Evolutionary conservation across 2,113 vertebrate genomes (phyloP).

Genomic region (Pungitius pungitius): DNA sequence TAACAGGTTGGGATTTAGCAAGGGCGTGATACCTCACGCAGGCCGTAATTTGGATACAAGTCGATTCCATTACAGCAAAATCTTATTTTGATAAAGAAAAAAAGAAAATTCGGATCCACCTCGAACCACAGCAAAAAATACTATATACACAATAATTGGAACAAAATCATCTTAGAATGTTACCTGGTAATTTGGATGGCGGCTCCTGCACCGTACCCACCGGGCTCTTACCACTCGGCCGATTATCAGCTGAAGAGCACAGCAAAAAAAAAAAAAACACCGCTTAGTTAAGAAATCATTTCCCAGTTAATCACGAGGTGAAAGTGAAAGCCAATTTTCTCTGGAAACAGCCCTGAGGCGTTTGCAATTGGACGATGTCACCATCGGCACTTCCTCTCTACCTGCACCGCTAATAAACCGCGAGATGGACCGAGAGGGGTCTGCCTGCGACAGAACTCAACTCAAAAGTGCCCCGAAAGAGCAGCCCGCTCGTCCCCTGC

Average conservation of each 20-base stretch:
- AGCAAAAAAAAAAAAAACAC: constrained; percentile 31
- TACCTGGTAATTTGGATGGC: constrained; percentile 87
- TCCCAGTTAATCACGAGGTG: background rate
- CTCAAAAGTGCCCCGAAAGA: constrained; percentile 33
- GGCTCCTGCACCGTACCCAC: constrained; percentile 89
- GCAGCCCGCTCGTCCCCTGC: constrained; percentile 33
- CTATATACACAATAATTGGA: background rate
- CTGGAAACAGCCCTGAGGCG: constrained; percentile 25
- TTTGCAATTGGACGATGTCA: constrained; percentile 21
- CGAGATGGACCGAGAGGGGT: constrained; percentile 28
- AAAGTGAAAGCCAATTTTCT: constrained; percentile 15
- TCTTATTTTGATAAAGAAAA: background rate
- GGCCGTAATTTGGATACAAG: background rate
- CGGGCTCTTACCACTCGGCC: constrained; percentile 88
- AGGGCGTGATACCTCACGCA: background rate
- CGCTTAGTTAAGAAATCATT: background rate
- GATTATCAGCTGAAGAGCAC: constrained; percentile 86
- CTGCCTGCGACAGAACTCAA: constrained; percentile 35
- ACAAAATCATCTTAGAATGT: constrained; percentile 8
- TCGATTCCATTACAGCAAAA: background rate
- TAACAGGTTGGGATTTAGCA: background rate
- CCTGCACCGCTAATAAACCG: constrained; percentile 29
- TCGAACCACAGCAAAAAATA: background rate
- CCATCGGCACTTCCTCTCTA: constrained; percentile 34
- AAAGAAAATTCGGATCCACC: background rate